Percentiles rank a stretch among this genome's conserved stretches.
Evolutionary conservation across 2,113 vertebrate species (phyloP).

Genomic region (Lycaon pictus): DNA sequence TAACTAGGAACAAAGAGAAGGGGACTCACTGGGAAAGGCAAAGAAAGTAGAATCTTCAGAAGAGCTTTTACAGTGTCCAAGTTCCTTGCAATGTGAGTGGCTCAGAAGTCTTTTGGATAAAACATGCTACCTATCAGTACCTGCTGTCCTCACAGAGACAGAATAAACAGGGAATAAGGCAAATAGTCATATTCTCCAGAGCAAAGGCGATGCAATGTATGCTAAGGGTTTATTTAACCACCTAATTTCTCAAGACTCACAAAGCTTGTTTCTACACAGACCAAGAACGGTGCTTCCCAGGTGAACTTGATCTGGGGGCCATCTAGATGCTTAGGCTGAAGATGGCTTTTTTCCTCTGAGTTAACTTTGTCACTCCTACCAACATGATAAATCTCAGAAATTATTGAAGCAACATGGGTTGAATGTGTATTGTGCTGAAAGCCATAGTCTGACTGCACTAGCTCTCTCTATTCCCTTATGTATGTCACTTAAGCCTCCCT

Average conservation of each 20-base stretch:
- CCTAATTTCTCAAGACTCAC: not conserved
- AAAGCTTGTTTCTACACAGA: not conserved
- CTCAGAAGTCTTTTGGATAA: not conserved
- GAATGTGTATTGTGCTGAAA: not conserved
- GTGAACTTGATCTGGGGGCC: not conserved
- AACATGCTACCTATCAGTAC: not conserved
- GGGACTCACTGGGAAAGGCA: not conserved
- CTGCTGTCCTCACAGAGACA: not conserved
- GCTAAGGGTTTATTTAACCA: not conserved
- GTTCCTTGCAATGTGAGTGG: not conserved
- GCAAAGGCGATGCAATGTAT: not conserved
- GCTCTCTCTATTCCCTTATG: not conserved
- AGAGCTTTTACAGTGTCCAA: too few relatives aligned
- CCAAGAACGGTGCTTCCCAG: accelerated
- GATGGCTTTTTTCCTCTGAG: not conserved
- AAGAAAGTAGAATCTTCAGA: not conserved
- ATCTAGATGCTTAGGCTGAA: not conserved
- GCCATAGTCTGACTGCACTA: not conserved
- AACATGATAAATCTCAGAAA: not conserved
- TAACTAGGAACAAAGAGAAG: not conserved
- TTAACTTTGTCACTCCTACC: not conserved
- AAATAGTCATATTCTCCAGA: not conserved
- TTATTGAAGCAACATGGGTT: not conserved
- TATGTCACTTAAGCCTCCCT: not conserved
- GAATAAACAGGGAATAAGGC: not conserved